A percentile compares a stretch with the other conserved stretches of the same genome.
Evolutionary conservation across 2,797 vertebrate genomes (phyloP).

Genomic region (Notolabrus celidotus): DNA sequence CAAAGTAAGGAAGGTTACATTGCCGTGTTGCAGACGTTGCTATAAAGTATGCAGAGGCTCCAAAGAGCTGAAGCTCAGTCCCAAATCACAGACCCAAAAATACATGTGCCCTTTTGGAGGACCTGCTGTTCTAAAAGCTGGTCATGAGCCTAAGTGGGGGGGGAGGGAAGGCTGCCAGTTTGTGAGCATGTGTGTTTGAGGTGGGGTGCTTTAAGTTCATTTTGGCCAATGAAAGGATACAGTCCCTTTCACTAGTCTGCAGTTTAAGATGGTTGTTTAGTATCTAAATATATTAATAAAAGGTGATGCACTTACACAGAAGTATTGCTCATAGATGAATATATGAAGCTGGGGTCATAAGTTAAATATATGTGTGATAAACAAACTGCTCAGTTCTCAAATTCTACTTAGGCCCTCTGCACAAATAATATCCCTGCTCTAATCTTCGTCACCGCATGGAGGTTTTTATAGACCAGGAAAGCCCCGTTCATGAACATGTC

Average conservation of each 20-base stretch:
- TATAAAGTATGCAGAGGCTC: not conserved
- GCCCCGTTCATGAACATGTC: not conserved
- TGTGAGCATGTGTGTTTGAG: not conserved
- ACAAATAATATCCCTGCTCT: not conserved
- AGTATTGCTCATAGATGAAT: not conserved
- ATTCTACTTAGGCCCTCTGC: not conserved
- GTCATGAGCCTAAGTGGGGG: slow-evolving; percentile 26
- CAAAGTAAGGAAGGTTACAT: not conserved
- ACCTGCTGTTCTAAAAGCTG: slow-evolving; percentile 53
- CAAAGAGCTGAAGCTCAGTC: slow-evolving; percentile 43
- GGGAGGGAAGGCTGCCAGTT: not conserved
- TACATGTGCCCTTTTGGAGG: slow-evolving; percentile 78
- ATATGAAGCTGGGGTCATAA: slow-evolving; percentile 1
- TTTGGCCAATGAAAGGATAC: not conserved
- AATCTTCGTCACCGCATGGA: not conserved
- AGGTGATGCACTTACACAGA: not conserved
- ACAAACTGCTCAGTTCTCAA: not conserved
- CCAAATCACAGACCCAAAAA: slow-evolving; percentile 73
- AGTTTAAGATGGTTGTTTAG: no score
- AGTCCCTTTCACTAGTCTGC: no score
- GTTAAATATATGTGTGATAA: slow-evolving; percentile 11
- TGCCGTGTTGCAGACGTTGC: not conserved
- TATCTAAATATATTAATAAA: no score
- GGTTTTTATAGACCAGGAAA: slow-evolving; percentile 7
- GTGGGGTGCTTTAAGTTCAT: not conserved